phyloP scores from a whole-genome alignment of 2,113 vertebrate genomes.

The Galemys pyrenaicus region DNA sequence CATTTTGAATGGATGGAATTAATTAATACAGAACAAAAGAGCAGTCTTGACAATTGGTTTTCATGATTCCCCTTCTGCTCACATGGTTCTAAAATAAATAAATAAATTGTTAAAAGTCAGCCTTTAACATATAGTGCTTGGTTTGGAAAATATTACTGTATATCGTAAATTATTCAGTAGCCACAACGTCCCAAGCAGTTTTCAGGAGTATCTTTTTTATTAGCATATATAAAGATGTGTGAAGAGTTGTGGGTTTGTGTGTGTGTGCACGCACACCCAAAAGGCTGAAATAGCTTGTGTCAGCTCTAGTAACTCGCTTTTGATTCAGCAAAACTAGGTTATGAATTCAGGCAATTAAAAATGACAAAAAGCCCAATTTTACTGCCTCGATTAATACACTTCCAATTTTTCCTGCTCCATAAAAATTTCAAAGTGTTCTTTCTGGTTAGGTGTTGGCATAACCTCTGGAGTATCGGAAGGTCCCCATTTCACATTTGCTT shows the following conservation, averaged over 20 bases:
- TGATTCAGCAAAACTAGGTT: conserved; percentile 81
- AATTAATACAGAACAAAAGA: not conserved
- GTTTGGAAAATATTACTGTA: not conserved
- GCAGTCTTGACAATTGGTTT: not conserved
- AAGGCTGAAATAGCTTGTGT: conserved; percentile 74
- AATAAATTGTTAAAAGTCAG: not conserved
- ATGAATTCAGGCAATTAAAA: conserved; percentile 86
- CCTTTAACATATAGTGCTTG: not conserved
- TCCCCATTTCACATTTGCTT: conserved; percentile 11
- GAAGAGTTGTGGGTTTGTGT: not conserved
- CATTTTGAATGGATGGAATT: not conserved
- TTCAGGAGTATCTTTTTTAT: not conserved
- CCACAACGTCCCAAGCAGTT: not conserved
- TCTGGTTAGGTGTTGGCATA: conserved; percentile 66
- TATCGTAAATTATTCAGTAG: conserved; percentile 13
- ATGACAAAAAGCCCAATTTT: conserved; percentile 82
- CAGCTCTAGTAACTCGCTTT: conserved; percentile 72
- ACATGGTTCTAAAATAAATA: not conserved
- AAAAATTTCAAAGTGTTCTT: conserved; percentile 79
- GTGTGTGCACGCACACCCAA: not conserved
- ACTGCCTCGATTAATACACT: conserved; percentile 74
- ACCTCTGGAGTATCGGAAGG: conserved; percentile 41
- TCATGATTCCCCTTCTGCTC: not conserved
- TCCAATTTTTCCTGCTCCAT: conserved; percentile 72
- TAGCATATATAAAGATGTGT: conserved; percentile 1